Percentiles rank a stretch among this genome's conserved stretches.
These are phyloP conservation scores for Hetaerina americana DNA, from an alignment of 1,140 invertebrate species.

Conservation along the genomic window DNA sequence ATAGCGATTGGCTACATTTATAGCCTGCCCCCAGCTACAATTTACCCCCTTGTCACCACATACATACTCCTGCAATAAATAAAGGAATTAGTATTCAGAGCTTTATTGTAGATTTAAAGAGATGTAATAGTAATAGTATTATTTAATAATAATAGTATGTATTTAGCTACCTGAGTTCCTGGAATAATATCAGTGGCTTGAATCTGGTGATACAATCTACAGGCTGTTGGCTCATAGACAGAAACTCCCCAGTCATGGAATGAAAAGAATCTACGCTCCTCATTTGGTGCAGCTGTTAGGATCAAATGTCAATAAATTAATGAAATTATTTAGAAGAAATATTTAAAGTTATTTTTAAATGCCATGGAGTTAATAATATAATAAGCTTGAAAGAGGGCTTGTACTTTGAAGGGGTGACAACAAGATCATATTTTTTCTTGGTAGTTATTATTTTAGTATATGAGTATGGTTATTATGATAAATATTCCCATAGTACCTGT, in stretches of 20 bases:
- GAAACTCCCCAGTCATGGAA: slow-evolving; percentile 67
- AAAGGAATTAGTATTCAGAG: slow-evolving; percentile 2
- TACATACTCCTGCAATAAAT: slow-evolving; percentile 45
- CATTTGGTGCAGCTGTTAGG: slow-evolving; percentile 39
- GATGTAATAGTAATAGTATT: slow-evolving; percentile 1
- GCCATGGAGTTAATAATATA: background rate
- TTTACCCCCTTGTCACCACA: slow-evolving; percentile 48
- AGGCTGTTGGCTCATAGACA: slow-evolving; percentile 60
- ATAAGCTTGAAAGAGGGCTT: no score
- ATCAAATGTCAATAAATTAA: slow-evolving; percentile 9
- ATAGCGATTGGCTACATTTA: slow-evolving; percentile 58
- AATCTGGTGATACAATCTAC: slow-evolving; percentile 57
- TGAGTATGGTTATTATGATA: no score
- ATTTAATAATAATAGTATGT: no score
- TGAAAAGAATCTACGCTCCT: slow-evolving; percentile 55
- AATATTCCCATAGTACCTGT: no score
- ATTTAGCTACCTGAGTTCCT: slow-evolving; percentile 44
- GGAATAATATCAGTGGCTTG: slow-evolving; percentile 60
- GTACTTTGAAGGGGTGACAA: no score
- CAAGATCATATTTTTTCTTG: no score
- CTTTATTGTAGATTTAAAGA: background rate
- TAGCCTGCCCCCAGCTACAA: slow-evolving; percentile 60
- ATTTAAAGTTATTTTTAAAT: background rate
- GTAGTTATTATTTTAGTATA: no score
- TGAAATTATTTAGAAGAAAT: background rate